Conservation (phyloP, 2,888 invertebrate species). For the Drosophila demipolita region DNA sequence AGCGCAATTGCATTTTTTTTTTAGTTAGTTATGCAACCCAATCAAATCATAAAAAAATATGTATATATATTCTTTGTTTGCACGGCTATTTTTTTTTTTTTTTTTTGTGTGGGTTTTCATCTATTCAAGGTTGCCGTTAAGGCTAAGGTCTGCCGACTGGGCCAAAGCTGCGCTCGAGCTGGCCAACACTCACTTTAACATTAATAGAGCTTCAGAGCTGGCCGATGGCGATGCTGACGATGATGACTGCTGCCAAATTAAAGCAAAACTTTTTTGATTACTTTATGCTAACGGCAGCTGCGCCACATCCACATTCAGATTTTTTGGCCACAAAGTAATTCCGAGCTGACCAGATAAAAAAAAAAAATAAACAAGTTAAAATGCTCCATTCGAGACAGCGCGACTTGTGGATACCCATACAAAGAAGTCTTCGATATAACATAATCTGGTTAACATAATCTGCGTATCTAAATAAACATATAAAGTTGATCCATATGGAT, state of each 20-base stretch:
- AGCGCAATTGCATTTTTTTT: neutral
- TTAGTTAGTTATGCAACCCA: neutral
- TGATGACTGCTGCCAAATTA: slow-evolving; percentile 70
- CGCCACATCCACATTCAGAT: slow-evolving; percentile 62
- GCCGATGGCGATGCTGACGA: neutral
- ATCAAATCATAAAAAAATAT: neutral
- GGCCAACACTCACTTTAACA: slow-evolving; percentile 7
- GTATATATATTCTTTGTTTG: neutral
- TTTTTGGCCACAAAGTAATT: slow-evolving; percentile 65
- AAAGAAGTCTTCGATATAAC: no score
- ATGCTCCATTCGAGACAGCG: neutral
- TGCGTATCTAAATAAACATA: neutral
- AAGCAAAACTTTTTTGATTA: slow-evolving; percentile 82
- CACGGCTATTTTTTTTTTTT: neutral
- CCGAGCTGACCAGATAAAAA: slow-evolving; percentile 21
- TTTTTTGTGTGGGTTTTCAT: no score
- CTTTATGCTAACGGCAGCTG: slow-evolving; percentile 81
- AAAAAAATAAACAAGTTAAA: neutral
- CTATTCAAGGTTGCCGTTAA: slow-evolving; percentile 1
- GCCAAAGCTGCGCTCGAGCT: neutral
- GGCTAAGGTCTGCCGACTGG: slow-evolving; percentile 1
- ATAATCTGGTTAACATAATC: neutral
- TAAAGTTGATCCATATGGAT: neutral
- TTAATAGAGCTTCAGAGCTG: slow-evolving; percentile 9
- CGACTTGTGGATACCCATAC: neutral